Percentiles rank a stretch among this genome's conserved stretches.
Conservation (phyloP, 2,888 invertebrate species). For the Phytoseiulus persimilis region DNA sequence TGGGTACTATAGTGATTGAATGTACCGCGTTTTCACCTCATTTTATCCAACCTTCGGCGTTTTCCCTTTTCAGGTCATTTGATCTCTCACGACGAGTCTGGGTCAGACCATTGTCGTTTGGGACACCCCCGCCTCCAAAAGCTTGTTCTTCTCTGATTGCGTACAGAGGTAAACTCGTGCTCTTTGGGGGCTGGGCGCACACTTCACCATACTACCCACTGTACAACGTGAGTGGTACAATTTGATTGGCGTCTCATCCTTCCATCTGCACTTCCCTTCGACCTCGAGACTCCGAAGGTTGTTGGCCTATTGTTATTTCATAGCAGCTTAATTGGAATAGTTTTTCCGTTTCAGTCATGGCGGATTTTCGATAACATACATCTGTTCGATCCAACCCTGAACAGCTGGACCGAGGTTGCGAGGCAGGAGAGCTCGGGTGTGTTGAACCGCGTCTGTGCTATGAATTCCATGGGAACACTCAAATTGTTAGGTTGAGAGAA, state of each 20-base stretch:
- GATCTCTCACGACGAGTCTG: neutral
- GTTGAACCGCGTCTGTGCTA: no score
- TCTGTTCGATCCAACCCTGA: slow-evolving; percentile 68
- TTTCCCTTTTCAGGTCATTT: slow-evolving; percentile 36
- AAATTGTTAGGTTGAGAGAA: no score
- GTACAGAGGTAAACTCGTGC: slow-evolving; percentile 68
- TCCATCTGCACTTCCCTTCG: slow-evolving; percentile 46
- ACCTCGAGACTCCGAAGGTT: no score
- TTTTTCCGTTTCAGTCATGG: slow-evolving; percentile 56
- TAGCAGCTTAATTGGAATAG: no score
- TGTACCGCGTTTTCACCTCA: no score
- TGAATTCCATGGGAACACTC: no score
- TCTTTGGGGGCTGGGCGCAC: slow-evolving; percentile 94
- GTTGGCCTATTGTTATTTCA: no score
- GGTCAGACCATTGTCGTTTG: slow-evolving; percentile 49
- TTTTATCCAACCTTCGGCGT: no score
- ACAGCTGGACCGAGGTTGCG: slow-evolving; percentile 59
- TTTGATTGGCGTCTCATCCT: no score
- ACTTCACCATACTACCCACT: slow-evolving; percentile 65
- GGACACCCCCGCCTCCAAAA: slow-evolving; percentile 87
- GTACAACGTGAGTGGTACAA: slow-evolving; percentile 10
- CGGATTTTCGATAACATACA: slow-evolving; percentile 86
- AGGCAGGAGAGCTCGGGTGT: slow-evolving; percentile 23
- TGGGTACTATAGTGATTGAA: no score
- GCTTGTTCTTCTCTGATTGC: slow-evolving; percentile 86